phyloP scores from a whole-genome alignment of 2,888 invertebrate genomes.

The Falcaria lacertinaria region DNA sequence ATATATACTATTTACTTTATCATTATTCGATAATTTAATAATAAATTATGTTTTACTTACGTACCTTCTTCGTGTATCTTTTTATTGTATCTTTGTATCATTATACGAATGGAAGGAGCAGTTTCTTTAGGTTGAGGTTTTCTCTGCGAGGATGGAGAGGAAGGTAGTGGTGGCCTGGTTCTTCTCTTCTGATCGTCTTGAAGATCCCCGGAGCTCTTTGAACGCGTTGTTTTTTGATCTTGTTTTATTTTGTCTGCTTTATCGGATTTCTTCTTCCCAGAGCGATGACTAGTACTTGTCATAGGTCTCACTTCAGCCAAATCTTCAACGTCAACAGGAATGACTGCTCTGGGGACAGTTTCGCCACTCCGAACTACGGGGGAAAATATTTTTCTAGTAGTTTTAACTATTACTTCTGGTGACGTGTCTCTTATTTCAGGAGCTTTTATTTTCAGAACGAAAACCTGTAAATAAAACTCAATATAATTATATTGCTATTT shows the following conservation, averaged over 20 bases:
- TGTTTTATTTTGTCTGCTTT: slow-evolving; percentile 32
- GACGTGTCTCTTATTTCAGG: slow-evolving; percentile 59
- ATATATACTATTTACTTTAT: too few species aligned
- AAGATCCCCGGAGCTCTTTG: slow-evolving; percentile 58
- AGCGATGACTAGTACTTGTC: slow-evolving; percentile 26
- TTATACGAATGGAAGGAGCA: slow-evolving; percentile 84
- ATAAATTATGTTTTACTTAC: background rate
- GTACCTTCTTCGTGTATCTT: slow-evolving; percentile 80
- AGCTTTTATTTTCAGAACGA: slow-evolving; percentile 65
- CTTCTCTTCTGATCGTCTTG: slow-evolving; percentile 58
- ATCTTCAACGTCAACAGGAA: slow-evolving; percentile 37
- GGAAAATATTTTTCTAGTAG: slow-evolving; percentile 88
- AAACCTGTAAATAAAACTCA: slow-evolving; percentile 43
- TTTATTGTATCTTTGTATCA: slow-evolving; percentile 85
- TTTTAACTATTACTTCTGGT: slow-evolving; percentile 87
- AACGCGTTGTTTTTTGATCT: slow-evolving; percentile 30
- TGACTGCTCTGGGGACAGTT: slow-evolving; percentile 72
- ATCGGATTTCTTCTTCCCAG: slow-evolving; percentile 23
- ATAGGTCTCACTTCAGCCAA: slow-evolving; percentile 16
- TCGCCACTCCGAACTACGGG: slow-evolving; percentile 82
- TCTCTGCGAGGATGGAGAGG: slow-evolving; percentile 80
- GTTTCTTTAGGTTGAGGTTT: slow-evolving; percentile 80
- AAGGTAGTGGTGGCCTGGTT: slow-evolving; percentile 78
- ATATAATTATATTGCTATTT: too few species aligned
- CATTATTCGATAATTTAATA: background rate